Base-by-base conservation (phyloP, 2,888 invertebrate genomes). In the Heteromurus nitidus region DNA sequence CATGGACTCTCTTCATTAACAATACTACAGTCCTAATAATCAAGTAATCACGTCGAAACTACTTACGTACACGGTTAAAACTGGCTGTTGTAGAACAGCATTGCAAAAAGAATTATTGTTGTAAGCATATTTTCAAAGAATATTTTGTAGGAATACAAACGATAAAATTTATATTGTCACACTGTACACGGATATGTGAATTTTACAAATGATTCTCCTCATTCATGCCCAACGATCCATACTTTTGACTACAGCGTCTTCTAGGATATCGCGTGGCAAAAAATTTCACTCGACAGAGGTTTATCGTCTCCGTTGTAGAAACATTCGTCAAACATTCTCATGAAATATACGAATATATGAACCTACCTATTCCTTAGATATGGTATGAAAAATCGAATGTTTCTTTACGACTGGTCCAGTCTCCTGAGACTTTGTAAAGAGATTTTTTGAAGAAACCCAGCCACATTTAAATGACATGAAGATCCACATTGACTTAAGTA, bases 391-490 rank as follows among this genome's bases (percentile, higher is more conserved):
- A 62, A 30, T 62, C 50, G 62, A 72, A 72, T 72, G 72, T 72
- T 72, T 53, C 36, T 72, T 72, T 62, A 20, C 72, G 53, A 62
- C 62, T 72, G 72, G 72, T 72, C 72, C 72, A 30, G 47, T 31
- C n/a, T n/a, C n/a, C n/a, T n/a, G n/a, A n/a, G n/a, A n/a, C n/a
- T n/a, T n/a, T n/a, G n/a, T n/a, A n/a, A n/a, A n/a, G n/a, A n/a
- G n/a, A n/a, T n/a, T n/a, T n/a, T n/a, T n/a, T n/a, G n/a, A n/a
- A n/a, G n/a, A n/a, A n/a, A n/a, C n/a, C n/a, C n/a, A n/a, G n/a
- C n/a, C n/a, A n/a, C n/a, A n/a, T n/a, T n/a, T n/a, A n/a, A n/a
- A n/a, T n/a, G n/a, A n/a, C n/a, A n/a, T n/a, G n/a, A n/a, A n/a
- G n/a, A n/a, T n/a, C n/a, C n/a, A n/a, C n/a, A n/a, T n/a, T n/a